Base-by-base conservation (phyloP, 1,140 invertebrate genomes). In the Trichomalopsis sarcophagae region DNA sequence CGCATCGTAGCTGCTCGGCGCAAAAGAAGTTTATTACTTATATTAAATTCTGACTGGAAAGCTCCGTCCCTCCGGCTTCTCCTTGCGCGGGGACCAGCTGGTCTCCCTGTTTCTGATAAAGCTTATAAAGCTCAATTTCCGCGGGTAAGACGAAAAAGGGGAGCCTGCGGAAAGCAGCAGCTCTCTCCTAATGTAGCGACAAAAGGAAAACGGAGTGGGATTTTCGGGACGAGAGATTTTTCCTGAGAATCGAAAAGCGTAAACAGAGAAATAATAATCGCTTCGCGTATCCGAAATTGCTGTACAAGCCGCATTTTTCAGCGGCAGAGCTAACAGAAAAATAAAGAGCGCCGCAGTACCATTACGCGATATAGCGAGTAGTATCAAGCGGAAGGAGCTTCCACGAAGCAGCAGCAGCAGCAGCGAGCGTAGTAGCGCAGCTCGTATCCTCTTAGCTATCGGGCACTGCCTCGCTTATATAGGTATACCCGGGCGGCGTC, bases 51-150 rank as follows among this genome's bases (percentile, higher is more conserved):
- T 75, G 71, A 83, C 69, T 78, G 73, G 36, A 40, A 47, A 11
- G 68, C 36, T 27, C 40, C 10, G 21, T 77, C 73, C 69, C 55
- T 66, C 5, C 23, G 33, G 36, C 33, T 40, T 66, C 68, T 74
- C 47, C 14, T 27, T 27, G 14, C 50, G 23, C 50, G 23, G 23
- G 17, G 33, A 76, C 80, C 83, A 82, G 76, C 73, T 84, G 80
- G 50, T 82, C 81, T 68, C 73, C 50, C 23, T 75, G 73, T 82
- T 77, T 79, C 79, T 84, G 81, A 86, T 86, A 86, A 86, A 87
- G 78, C 84, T 74, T 81, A 87, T 86, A 81, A 87, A 87, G 84
- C 77, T 86, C 84, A 79, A 84, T 87, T 83, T 87, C 47, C 81
- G 50, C 47, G 62, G 71, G 73, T 68, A 13, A 36, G 33, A 75